Percentiles rank a stretch among this genome's conserved stretches.
Conservation (phyloP, 1,140 invertebrate species). For the Stratiolaelaps scimitus region DNA sequence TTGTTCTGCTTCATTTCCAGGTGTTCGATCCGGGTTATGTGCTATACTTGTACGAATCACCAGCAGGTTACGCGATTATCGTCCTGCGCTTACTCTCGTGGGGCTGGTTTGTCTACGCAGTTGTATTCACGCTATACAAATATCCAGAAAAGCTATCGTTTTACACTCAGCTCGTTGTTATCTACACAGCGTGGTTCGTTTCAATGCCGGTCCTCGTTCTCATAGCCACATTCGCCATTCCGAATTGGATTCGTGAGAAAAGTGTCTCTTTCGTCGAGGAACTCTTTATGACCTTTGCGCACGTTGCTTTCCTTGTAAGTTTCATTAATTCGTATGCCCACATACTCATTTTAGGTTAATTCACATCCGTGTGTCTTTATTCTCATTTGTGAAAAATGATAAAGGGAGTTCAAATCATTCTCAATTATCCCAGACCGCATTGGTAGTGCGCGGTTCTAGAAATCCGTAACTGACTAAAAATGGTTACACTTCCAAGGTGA, state of each 20-base stretch:
- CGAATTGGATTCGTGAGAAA: conserved; percentile 80
- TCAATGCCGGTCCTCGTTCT: conserved; percentile 63
- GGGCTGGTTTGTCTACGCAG: conserved; percentile 67
- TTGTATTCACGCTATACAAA: conserved; percentile 64
- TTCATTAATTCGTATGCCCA: conserved; percentile 13
- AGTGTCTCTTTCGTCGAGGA: conserved; percentile 64
- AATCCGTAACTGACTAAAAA: too few relatives aligned
- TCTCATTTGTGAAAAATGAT: conserved; percentile 8
- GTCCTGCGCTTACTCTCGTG: conserved; percentile 61
- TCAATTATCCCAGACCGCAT: background rate
- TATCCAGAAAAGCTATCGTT: conserved; percentile 60
- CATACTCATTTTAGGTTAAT: conserved; percentile 9
- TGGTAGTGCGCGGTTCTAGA: too few relatives aligned
- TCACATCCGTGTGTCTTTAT: conserved; percentile 31
- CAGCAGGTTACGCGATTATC: conserved; percentile 70
- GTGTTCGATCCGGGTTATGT: conserved; percentile 76
- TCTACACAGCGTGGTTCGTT: conserved; percentile 64
- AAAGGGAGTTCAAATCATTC: background rate
- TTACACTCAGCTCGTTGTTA: conserved; percentile 62
- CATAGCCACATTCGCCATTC: conserved; percentile 64
- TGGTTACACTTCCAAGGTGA: too few relatives aligned
- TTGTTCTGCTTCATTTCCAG: conserved; percentile 43
- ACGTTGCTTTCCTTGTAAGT: conserved; percentile 61
- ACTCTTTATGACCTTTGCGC: conserved; percentile 60
- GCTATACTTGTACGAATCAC: conserved; percentile 74